Evolutionary conservation across 2,113 vertebrate species (phyloP), one percentile per base, ranked within the genome.

Genomic region (Aythya baeri): DNA sequence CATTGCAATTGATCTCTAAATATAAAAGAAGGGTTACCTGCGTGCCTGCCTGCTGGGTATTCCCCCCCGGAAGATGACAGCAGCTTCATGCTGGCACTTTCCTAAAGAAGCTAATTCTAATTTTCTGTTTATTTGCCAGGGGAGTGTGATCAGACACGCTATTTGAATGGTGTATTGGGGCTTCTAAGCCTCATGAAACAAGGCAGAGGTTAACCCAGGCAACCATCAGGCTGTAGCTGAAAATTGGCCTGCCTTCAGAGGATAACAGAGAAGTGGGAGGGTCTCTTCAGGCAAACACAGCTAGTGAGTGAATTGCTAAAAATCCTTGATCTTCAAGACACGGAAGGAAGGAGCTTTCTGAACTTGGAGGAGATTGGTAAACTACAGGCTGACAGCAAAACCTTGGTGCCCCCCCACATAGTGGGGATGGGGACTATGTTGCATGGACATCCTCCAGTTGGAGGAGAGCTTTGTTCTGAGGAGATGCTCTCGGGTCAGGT

Each of bases 201-300:
- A 88, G 21, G 70, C 77, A 86, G 96, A 96, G 95, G 96, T 97
- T 91, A 97, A 96, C 43, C 89, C 86, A 96, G 96, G 96, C 92
- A 96, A 97, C 65, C 36, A 23, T 43, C 66, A 86, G 70, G 83
- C 81, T 89, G 80, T 12, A 95, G 91, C 0, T 89, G 77, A 92
- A 96, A 97, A 91, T 94, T 96, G 95, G 96, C 94, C 94, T 78
- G 73, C 52, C 94, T 96, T 96, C 96, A 97, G 91, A 96, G 74
- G 86, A 93, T 94, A 49, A 72, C 84, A 94, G 83, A 97, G 73
- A 46, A 32, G 92, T 97, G 96, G 96, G 96, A 97, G 83, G 91
- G 95, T 97, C 96, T 96, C 91, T 74, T 91, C 34, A 91, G 77
- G 91, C 91, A 96, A 95, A 91, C 91, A 91, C 43, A 92, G 65